A percentile compares a stretch with the other conserved stretches of the same genome.
Conservation (phyloP, 2,113 vertebrate genomes). For the Malaclemys terrapin region DNA sequence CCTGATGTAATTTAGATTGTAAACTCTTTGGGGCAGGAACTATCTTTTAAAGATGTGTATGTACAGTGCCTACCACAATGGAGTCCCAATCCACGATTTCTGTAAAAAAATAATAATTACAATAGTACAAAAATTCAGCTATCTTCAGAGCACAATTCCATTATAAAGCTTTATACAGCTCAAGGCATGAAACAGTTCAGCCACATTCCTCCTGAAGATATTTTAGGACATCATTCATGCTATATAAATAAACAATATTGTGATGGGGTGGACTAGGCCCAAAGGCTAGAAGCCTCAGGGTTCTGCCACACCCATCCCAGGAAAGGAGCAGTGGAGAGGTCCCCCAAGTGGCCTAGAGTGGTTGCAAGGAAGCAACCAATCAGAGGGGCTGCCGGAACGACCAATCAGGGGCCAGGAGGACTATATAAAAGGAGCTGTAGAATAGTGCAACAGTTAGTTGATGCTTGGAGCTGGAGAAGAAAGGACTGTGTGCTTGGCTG, state of each 20-base stretch:
- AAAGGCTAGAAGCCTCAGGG: too few relatives aligned
- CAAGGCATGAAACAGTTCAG: neutral
- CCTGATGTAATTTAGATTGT: neutral
- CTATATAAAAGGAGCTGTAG: too few relatives aligned
- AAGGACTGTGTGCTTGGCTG: too few relatives aligned
- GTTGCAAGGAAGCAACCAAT: too few relatives aligned
- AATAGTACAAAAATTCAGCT: neutral
- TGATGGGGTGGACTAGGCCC: too few relatives aligned
- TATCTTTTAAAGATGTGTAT: neutral
- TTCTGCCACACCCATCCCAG: too few relatives aligned
- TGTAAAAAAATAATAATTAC: neutral
- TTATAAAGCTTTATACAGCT: neutral
- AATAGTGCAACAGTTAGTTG: too few relatives aligned
- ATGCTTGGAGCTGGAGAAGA: too few relatives aligned
- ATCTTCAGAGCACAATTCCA: neutral
- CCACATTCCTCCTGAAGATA: neutral
- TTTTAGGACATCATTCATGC: neutral
- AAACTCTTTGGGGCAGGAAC: neutral
- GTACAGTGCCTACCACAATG: neutral
- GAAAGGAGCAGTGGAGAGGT: too few relatives aligned
- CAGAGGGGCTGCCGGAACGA: too few relatives aligned
- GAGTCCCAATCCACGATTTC: neutral
- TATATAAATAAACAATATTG: neutral
- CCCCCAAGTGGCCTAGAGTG: too few relatives aligned
- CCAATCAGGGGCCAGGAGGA: too few relatives aligned